A percentile compares a stretch with the other conserved stretches of the same genome.
These are phyloP conservation scores for Chionodraco myersi DNA, from an alignment of 2,113 vertebrate species.

Conservation along the genomic window DNA sequence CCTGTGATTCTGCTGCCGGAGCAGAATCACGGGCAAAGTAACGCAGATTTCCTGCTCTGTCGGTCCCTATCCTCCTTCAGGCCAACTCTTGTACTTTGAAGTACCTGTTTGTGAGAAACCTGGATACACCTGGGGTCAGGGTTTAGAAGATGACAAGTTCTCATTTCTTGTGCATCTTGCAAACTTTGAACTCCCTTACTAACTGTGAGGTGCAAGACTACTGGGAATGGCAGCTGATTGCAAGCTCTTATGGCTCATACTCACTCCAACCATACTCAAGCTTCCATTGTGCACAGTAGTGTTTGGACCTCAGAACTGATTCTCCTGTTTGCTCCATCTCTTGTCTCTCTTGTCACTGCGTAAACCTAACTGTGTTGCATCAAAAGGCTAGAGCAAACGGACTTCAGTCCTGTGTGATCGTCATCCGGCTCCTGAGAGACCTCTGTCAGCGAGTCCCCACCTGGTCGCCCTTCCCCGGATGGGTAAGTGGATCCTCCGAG, in stretches of 20 bases:
- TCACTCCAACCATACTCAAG: constrained; percentile 82
- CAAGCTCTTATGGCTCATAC: constrained; percentile 63
- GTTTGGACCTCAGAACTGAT: constrained; percentile 89
- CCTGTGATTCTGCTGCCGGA: constrained; percentile 87
- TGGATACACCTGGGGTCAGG: constrained; percentile 85
- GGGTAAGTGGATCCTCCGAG: constrained; percentile 86
- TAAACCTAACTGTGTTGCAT: constrained; percentile 90
- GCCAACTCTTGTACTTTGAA: constrained; percentile 81
- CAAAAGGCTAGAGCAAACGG: constrained; percentile 99
- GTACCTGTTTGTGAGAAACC: constrained; percentile 83
- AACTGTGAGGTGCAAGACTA: constrained; percentile 95
- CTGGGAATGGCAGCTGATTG: constrained; percentile 95
- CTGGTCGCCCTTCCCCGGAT: constrained; percentile 97
- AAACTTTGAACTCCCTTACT: constrained; percentile 94
- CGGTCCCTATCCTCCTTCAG: constrained; percentile 92
- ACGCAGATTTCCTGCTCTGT: constrained; percentile 92
- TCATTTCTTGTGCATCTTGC: constrained; percentile 93
- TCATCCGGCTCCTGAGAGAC: constrained; percentile 98
- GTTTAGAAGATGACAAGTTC: constrained; percentile 91
- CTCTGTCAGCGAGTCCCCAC: constrained; percentile 97
- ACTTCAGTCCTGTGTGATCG: constrained; percentile 98
- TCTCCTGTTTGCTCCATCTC: constrained; percentile 68
- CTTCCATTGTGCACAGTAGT: constrained; percentile 96
- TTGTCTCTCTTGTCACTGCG: constrained; percentile 67
- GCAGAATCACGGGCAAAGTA: constrained; percentile 90